Percentiles rank a stretch among this genome's conserved stretches.
Conservation (phyloP, 2,888 invertebrate species). For the Augochlorella aurata region DNA sequence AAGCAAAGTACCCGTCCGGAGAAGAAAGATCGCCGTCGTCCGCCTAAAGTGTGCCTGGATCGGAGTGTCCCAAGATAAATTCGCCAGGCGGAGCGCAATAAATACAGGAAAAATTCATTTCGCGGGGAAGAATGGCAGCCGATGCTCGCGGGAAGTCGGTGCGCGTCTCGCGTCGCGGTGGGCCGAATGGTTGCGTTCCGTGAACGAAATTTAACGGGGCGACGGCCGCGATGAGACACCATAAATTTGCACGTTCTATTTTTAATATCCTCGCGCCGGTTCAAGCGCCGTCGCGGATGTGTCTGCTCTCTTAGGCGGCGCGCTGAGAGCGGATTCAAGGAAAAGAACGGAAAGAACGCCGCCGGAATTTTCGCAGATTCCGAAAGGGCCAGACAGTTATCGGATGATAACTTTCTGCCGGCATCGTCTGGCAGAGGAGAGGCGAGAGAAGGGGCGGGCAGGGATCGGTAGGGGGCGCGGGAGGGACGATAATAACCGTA, state of each 20-base stretch:
- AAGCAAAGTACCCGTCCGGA: neutral
- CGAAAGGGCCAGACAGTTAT: conserved; percentile 68
- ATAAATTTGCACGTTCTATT: conserved; percentile 52
- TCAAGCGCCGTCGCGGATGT: conserved; percentile 2
- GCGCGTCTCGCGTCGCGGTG: conserved; percentile 8
- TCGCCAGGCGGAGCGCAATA: neutral
- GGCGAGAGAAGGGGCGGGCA: neutral
- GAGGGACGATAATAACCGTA: conserved; percentile 57
- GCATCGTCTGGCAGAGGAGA: conserved; percentile 36
- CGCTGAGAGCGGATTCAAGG: conserved; percentile 46
- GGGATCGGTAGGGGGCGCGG: neutral
- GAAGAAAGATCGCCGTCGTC: neutral
- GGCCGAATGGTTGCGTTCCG: neutral
- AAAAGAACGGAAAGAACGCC: conserved; percentile 31
- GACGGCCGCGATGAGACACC: conserved; percentile 13
- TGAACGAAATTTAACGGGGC: conserved; percentile 37
- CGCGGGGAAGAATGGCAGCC: neutral
- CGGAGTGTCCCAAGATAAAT: neutral
- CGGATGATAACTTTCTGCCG: conserved; percentile 67
- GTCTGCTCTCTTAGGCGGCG: conserved; percentile 25
- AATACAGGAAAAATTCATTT: conserved; percentile 2
- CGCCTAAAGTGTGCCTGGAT: neutral
- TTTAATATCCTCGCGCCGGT: conserved; percentile 48
- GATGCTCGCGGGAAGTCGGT: neutral
- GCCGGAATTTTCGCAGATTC: conserved; percentile 63